A percentile compares a stretch with the other conserved stretches of the same genome.
Evolutionary conservation across 2,797 vertebrate genomes (phyloP).

Genomic region (Enteromius mattozi): DNA sequence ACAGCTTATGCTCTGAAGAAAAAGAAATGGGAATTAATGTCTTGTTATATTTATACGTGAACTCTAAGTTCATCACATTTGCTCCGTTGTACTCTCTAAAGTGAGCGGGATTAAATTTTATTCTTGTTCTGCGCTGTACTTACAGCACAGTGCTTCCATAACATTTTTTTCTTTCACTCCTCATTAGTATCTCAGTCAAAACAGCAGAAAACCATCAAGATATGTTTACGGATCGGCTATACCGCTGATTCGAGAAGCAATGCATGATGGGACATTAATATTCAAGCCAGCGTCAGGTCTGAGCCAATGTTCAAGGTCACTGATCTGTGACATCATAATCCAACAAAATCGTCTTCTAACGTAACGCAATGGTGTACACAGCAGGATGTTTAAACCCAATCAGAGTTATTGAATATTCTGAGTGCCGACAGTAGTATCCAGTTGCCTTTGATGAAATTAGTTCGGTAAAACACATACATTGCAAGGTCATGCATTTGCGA

Average conservation of each 20-base stretch:
- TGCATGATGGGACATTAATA: slow-evolving; percentile 65
- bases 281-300: slow-evolving; percentile 70
- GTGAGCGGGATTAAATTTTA: slow-evolving; percentile 14
- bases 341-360: slow-evolving; percentile 69
- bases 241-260: background rate
- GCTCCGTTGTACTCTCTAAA: background rate
- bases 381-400: slow-evolving; percentile 61
- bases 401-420: slow-evolving; percentile 24
- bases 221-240: background rate
- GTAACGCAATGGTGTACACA: slow-evolving; percentile 57
- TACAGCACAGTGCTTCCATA: background rate
- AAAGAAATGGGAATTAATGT: slow-evolving; percentile 15
- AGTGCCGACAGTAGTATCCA: slow-evolving; percentile 3
- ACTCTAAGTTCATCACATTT: slow-evolving; percentile 19
- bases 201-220: slow-evolving; percentile 16
- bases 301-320: slow-evolving; percentile 70
- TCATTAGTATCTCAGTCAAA: slow-evolving; percentile 25
- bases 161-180: background rate
- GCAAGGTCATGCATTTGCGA: slow-evolving; percentile 46
- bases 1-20: slow-evolving; percentile 27
- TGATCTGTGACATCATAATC: slow-evolving; percentile 75
- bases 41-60: slow-evolving; percentile 16
- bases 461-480: slow-evolving; percentile 43
- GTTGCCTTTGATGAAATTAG: slow-evolving; percentile 35
- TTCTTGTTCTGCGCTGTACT: slow-evolving; percentile 1